Conservation (phyloP, 2,888 invertebrate genomes). For the Lumbricus terrestris region DNA sequence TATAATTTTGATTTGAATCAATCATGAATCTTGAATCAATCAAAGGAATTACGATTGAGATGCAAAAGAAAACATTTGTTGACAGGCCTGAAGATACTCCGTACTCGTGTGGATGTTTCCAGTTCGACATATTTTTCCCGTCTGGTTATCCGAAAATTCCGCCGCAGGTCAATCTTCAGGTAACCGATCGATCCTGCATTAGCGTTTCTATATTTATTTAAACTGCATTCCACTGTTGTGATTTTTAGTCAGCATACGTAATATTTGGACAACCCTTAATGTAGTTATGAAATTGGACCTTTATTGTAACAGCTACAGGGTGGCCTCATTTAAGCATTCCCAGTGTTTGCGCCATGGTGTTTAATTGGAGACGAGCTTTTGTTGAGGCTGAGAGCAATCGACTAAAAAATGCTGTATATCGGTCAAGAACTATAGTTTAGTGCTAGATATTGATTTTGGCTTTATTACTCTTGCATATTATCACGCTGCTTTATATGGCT, state of each 20-base stretch:
- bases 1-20: neutral
- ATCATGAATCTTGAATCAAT: neutral
- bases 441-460: no score
- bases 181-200: conserved; percentile 53
- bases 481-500: no score
- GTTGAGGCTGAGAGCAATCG: no score
- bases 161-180: conserved; percentile 88
- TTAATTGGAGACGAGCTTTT: no score
- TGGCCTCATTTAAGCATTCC: neutral
- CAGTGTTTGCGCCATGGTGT: no score
- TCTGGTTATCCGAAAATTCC: conserved; percentile 70
- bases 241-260: neutral
- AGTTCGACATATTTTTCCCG: conserved; percentile 85
- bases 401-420: no score
- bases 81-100: conserved; percentile 80
- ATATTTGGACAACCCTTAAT: no score
- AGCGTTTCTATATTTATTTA: neutral
- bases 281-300: no score
- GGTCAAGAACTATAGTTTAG: no score
- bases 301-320: neutral
- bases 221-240: neutral
- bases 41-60: neutral
- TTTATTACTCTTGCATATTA: no score
- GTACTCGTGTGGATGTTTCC: conserved; percentile 87
- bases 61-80: neutral